phyloP scores from a whole-genome alignment of 2,797 vertebrate genomes.

The Diplodus puntazzo region DNA sequence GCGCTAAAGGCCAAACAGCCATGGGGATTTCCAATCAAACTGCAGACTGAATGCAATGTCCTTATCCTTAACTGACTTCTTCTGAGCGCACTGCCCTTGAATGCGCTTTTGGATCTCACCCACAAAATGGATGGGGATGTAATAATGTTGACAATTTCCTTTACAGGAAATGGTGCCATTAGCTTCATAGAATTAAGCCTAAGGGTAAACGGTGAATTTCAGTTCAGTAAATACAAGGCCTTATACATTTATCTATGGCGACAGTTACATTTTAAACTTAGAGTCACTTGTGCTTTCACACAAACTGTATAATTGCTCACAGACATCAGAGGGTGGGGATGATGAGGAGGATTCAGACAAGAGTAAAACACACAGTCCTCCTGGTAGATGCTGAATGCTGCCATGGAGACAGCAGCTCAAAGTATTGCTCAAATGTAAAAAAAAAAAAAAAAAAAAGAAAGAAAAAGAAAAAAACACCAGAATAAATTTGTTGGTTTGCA shows the following conservation, averaged over 20 bases:
- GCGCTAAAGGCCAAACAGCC: constrained; percentile 24
- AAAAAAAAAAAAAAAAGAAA: background rate
- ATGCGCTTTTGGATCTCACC: background rate
- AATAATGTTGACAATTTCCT: background rate
- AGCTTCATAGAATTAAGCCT: background rate
- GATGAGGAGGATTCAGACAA: constrained; percentile 13
- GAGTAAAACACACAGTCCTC: background rate
- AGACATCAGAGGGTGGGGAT: constrained; percentile 31
- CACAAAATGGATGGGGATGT: background rate
- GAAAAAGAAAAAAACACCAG: background rate
- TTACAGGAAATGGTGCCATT: constrained; percentile 11
- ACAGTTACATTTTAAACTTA: constrained; percentile 8
- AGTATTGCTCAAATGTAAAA: background rate
- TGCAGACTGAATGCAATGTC: background rate
- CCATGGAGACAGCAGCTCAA: constrained; percentile 5
- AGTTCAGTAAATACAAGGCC: constrained; percentile 24
- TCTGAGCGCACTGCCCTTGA: background rate
- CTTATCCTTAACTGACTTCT: constrained; percentile 4
- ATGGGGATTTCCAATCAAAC: constrained; percentile 8
- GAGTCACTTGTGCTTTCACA: constrained; percentile 23
- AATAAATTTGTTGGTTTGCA: background rate
- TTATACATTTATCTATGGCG: background rate
- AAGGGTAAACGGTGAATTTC: constrained; percentile 14
- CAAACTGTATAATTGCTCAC: constrained; percentile 28
- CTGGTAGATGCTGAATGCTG: background rate